A percentile compares a stretch with the other conserved stretches of the same genome.
phyloP scores from a whole-genome alignment of 2,888 invertebrate genomes.

The Hemistola chrysoprasaria region DNA sequence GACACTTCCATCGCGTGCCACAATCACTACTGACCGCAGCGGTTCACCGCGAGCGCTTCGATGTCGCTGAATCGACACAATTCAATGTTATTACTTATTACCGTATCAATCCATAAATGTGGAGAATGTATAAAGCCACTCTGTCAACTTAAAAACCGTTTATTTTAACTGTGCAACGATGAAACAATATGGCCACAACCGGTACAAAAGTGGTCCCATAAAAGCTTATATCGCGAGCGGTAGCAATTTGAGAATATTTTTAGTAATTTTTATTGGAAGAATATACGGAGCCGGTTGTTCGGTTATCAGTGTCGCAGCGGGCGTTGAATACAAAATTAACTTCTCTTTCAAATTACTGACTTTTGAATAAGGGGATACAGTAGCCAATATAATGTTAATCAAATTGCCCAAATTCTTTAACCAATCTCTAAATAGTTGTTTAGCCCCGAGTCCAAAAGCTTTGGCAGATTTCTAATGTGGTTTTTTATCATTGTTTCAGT shows the following conservation, averaged over 20 bases:
- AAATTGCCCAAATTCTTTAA: slow-evolving; percentile 53
- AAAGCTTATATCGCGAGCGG: slow-evolving; percentile 41
- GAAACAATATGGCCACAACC: slow-evolving; percentile 33
- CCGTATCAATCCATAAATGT: slow-evolving; percentile 17
- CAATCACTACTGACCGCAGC: slow-evolving; percentile 34
- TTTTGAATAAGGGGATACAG: slow-evolving; percentile 38
- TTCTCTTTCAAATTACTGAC: slow-evolving; percentile 52
- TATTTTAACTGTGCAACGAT: slow-evolving; percentile 28
- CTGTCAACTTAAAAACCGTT: slow-evolving; percentile 26
- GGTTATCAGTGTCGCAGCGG: slow-evolving; percentile 40
- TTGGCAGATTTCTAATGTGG: too few relatives aligned
- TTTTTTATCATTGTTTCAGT: slow-evolving; percentile 68
- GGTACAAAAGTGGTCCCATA: slow-evolving; percentile 36
- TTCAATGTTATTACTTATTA: slow-evolving; percentile 15
- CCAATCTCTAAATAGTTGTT: slow-evolving; percentile 22
- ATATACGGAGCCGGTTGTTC: slow-evolving; percentile 41
- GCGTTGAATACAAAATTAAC: slow-evolving; percentile 61
- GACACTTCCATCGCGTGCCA: slow-evolving; percentile 60
- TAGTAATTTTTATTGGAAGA: slow-evolving; percentile 50
- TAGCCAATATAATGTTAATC: slow-evolving; percentile 45
- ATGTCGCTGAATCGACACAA: slow-evolving; percentile 8
- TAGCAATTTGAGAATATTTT: slow-evolving; percentile 49
- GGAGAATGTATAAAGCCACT: slow-evolving; percentile 4
- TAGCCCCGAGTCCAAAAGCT: slow-evolving; percentile 9
- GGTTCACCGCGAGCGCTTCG: slow-evolving; percentile 4